Percentiles rank a stretch among this genome's conserved stretches.
These are phyloP conservation scores for Gallinago solitaria DNA, from an alignment of 2,797 vertebrate species.

Conservation along the genomic window DNA sequence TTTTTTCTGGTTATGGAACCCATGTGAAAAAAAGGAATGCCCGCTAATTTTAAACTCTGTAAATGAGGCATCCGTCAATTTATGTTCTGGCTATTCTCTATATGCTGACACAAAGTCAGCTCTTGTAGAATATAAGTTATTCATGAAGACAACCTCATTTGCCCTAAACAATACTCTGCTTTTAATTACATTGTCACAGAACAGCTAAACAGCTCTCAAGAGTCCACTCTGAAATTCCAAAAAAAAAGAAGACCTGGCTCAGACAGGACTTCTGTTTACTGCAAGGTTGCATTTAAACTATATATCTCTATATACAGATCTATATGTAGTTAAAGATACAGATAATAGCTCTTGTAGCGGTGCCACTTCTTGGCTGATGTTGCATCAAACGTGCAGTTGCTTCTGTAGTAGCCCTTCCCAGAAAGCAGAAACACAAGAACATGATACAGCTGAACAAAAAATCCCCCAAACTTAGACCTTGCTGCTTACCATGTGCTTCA, in stretches of 20 bases:
- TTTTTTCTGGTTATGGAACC: background rate
- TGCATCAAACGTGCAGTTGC: background rate
- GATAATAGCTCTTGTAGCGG: background rate
- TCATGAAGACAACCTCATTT: conserved; percentile 38
- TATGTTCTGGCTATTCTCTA: background rate
- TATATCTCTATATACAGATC: background rate
- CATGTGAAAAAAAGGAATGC: background rate
- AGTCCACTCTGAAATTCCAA: background rate
- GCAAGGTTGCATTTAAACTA: background rate
- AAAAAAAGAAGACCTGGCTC: background rate
- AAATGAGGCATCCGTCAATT: background rate
- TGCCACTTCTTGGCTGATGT: background rate
- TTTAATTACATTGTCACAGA: conserved; percentile 29
- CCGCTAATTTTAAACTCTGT: conserved; percentile 5
- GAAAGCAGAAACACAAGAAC: background rate
- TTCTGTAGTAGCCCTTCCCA: background rate
- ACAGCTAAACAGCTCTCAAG: conserved; percentile 24
- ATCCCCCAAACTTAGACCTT: background rate
- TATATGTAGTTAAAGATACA: background rate
- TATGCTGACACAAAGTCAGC: background rate
- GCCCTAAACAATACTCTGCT: conserved; percentile 29
- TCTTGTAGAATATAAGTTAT: background rate
- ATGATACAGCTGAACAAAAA: background rate
- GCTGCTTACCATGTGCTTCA: background rate
- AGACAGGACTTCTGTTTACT: background rate